Percentiles rank a stretch among this genome's conserved stretches.
Evolutionary conservation across 2,888 invertebrate species (phyloP).

Genomic region (Eledone cirrhosa): DNA sequence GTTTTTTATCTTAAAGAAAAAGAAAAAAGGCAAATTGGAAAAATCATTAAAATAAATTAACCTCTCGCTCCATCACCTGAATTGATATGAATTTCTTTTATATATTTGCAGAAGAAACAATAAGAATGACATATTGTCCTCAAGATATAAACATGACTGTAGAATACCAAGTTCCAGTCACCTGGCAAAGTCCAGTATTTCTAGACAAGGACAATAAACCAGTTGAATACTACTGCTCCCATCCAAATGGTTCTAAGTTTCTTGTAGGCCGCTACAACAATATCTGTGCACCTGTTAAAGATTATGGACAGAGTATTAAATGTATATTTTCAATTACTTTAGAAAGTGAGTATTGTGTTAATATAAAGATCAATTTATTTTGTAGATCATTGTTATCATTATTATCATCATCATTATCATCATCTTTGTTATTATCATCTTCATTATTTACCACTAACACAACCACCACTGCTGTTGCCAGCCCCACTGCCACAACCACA

Average conservation of each 20-base stretch:
- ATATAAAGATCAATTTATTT: too few species aligned
- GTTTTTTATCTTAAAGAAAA: too few species aligned
- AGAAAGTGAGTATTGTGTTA: constrained; percentile 31
- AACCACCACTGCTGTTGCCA: too few species aligned
- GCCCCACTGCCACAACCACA: too few species aligned
- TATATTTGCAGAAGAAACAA: constrained; percentile 34
- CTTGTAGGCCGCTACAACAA: constrained; percentile 38
- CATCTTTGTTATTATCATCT: too few species aligned
- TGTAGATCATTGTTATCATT: too few species aligned
- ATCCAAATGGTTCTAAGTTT: constrained; percentile 36
- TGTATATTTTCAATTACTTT: constrained; percentile 41
- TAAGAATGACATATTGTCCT: constrained; percentile 37
- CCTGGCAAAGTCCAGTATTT: constrained; percentile 41
- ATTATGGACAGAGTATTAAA: constrained; percentile 18
- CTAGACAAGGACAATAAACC: constrained; percentile 35
- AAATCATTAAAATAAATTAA: too few species aligned
- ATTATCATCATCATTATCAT: too few species aligned
- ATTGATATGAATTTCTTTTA: neutral
- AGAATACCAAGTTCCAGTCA: constrained; percentile 31
- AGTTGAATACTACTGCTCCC: constrained; percentile 37
- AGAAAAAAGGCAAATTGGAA: too few species aligned
- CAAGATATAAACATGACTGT: constrained; percentile 31
- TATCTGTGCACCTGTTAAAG: constrained; percentile 35
- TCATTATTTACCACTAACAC: neutral
- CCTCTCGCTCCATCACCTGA: too few species aligned